These are phyloP conservation scores for Eurosta solidaginis DNA, from an alignment of 1,140 invertebrate species.

Conservation along the genomic window DNA sequence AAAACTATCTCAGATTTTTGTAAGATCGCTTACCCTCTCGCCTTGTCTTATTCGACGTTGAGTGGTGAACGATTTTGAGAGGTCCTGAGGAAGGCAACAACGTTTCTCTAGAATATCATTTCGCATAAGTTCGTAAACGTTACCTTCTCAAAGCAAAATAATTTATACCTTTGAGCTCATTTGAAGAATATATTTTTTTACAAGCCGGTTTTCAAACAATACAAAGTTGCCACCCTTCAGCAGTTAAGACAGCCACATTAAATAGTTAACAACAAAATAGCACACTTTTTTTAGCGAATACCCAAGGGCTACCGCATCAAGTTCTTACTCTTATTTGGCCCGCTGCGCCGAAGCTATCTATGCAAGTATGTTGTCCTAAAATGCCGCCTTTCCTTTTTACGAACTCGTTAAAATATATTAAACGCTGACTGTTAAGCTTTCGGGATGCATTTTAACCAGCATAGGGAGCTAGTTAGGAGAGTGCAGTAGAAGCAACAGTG, in stretches of 20 bases:
- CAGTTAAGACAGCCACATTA: background rate
- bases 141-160: no score
- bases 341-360: background rate
- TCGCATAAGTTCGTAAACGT: no score
- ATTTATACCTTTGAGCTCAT: no score
- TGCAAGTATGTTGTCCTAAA: background rate
- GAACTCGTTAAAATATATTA: background rate
- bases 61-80: no score
- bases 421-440: background rate
- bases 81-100: no score
- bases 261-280: background rate
- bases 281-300: background rate
- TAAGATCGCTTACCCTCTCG: no score
- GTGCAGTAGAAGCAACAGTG: background rate
- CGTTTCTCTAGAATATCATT: no score
- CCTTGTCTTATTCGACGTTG: no score
- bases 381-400: background rate
- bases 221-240: background rate
- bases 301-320: background rate
- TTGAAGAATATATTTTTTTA: no score
- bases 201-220: no score
- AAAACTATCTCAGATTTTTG: no score
- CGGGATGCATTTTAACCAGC: background rate
- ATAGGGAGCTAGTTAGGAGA: background rate
- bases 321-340: background rate